phyloP scores from a whole-genome alignment of 1,140 invertebrate species.

The Drosophila elegans region DNA sequence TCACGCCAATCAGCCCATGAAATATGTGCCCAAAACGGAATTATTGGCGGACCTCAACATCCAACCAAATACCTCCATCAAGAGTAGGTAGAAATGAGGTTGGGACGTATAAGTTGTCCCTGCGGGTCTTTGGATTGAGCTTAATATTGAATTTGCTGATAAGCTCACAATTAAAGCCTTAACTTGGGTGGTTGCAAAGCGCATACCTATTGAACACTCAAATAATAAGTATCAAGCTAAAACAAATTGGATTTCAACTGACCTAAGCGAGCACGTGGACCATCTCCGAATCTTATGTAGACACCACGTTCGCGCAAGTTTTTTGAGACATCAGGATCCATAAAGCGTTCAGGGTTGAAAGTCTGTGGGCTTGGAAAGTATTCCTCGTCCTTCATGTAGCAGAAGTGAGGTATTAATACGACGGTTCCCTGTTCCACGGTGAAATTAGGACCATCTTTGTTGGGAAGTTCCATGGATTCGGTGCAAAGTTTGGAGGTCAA shows the following conservation, averaged over 20 bases:
- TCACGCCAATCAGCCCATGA: not conserved
- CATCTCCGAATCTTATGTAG: slow-evolving; percentile 65
- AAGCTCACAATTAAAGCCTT: slow-evolving; percentile 67
- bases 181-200: slow-evolving; percentile 67
- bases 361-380: slow-evolving; percentile 88
- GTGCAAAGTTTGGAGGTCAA: slow-evolving; percentile 62
- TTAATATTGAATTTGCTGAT: slow-evolving; percentile 62
- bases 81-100: slow-evolving; percentile 15
- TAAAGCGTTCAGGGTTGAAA: slow-evolving; percentile 90
- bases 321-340: slow-evolving; percentile 57
- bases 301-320: slow-evolving; percentile 55
- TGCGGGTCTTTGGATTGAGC: slow-evolving; percentile 65
- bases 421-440: slow-evolving; percentile 85
- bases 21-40: not conserved
- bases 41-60: slow-evolving; percentile 38
- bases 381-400: slow-evolving; percentile 87
- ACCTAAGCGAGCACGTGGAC: slow-evolving; percentile 70
- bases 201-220: slow-evolving; percentile 44
- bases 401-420: slow-evolving; percentile 86
- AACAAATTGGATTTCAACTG: not conserved
- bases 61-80: slow-evolving; percentile 53
- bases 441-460: slow-evolving; percentile 52
- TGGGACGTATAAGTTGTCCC: slow-evolving; percentile 51
- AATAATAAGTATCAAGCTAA: not conserved
- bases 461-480: slow-evolving; percentile 51